Conservation (phyloP, 2,113 vertebrate species). For the Syngnathus floridae region DNA sequence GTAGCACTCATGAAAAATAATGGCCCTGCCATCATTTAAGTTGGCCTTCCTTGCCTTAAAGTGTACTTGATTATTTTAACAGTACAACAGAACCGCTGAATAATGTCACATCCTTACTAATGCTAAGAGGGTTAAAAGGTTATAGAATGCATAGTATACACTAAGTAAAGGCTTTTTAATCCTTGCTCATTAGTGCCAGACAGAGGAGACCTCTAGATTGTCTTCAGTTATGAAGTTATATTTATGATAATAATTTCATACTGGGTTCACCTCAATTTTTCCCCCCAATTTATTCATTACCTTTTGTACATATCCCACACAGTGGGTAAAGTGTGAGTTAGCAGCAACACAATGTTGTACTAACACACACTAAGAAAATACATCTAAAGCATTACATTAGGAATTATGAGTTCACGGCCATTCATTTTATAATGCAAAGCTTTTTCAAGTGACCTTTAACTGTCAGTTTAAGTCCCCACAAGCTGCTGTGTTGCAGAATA, state of each 20-base stretch:
- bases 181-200: background rate
- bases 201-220: background rate
- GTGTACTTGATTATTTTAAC: slow-evolving; percentile 8
- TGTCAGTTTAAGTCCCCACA: background rate
- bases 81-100: slow-evolving; percentile 2
- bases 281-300: background rate
- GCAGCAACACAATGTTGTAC: background rate
- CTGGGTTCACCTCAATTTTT: no score
- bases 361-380: background rate
- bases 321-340: background rate
- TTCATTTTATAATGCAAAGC: background rate
- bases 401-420: background rate
- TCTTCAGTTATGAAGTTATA: background rate
- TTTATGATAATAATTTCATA: background rate
- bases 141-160: background rate
- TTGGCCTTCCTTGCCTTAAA: no score
- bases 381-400: background rate
- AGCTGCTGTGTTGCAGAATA: background rate
- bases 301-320: background rate
- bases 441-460: background rate
- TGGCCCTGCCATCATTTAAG: no score
- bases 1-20: no score
- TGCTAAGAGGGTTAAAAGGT: slow-evolving; percentile 23
- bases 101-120: slow-evolving; percentile 29
- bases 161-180: slow-evolving; percentile 5